Conservation (phyloP, 2,888 invertebrate species). For the Cosmia trapezina region DNA sequence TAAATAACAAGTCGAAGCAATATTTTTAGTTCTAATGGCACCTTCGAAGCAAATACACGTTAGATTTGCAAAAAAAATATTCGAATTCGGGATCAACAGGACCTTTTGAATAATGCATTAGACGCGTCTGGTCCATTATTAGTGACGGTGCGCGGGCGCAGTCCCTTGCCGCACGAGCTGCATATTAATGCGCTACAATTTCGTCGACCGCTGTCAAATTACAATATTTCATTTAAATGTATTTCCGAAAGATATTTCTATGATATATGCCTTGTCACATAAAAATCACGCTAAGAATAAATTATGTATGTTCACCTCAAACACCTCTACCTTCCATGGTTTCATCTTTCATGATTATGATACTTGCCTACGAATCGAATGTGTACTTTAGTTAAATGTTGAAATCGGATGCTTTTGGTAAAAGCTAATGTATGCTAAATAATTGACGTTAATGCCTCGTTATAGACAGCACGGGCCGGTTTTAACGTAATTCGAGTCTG, state of each 20-base stretch:
- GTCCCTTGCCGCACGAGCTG: slow-evolving; percentile 85
- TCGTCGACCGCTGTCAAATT: slow-evolving; percentile 78
- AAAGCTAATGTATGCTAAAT: slow-evolving; percentile 62
- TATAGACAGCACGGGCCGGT: slow-evolving; percentile 84
- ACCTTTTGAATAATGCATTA: slow-evolving; percentile 86
- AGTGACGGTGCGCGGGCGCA: slow-evolving; percentile 80
- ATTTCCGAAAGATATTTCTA: slow-evolving; percentile 77
- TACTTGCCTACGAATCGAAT: slow-evolving; percentile 7
- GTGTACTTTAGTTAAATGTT: slow-evolving; percentile 26
- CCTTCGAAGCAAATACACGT: slow-evolving; percentile 52
- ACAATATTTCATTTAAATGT: slow-evolving; percentile 79
- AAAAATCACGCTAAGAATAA: slow-evolving; percentile 62
- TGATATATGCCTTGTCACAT: slow-evolving; percentile 73
- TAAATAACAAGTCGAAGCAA: not conserved
- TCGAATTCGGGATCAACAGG: slow-evolving; percentile 78
- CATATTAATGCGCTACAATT: slow-evolving; percentile 85
- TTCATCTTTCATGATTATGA: slow-evolving; percentile 38
- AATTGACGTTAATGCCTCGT: slow-evolving; percentile 77
- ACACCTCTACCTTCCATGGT: slow-evolving; percentile 18
- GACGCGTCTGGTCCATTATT: slow-evolving; percentile 82
- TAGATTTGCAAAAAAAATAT: slow-evolving; percentile 76
- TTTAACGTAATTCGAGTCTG: slow-evolving; percentile 76
- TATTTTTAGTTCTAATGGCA: slow-evolving; percentile 4
- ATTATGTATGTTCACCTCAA: slow-evolving; percentile 40
- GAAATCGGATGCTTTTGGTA: slow-evolving; percentile 48